Evolutionary conservation across 2,113 vertebrate genomes (phyloP).

Genomic region (Pedetes capensis): DNA sequence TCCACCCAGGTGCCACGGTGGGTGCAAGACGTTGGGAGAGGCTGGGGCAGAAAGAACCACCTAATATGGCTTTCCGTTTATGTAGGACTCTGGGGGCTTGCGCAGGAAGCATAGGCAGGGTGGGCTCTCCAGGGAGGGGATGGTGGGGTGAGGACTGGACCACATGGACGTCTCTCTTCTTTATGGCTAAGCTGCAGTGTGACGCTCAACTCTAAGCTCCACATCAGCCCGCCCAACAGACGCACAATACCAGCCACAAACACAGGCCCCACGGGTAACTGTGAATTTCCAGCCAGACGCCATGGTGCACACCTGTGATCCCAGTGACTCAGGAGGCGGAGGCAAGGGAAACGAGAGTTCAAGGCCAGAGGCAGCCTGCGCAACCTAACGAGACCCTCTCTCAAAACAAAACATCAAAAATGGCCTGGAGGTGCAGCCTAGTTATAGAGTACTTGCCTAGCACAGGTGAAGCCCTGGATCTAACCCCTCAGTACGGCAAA

Average conservation of each 20-base stretch:
- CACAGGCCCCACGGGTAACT: not conserved
- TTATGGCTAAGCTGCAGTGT: not conserved
- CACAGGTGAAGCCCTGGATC: too few species aligned
- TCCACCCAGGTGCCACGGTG: not conserved
- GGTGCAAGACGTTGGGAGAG: not conserved
- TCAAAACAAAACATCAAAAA: too few species aligned
- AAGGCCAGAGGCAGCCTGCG: too few species aligned
- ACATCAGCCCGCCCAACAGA: not conserved
- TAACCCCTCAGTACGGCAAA: too few species aligned
- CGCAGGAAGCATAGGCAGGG: not conserved
- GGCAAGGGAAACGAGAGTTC: too few species aligned
- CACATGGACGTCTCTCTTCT: not conserved
- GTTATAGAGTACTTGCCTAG: too few species aligned
- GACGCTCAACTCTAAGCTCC: not conserved
- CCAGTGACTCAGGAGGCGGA: too few species aligned
- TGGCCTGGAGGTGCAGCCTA: too few species aligned
- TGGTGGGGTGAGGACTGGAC: rapidly evolving
- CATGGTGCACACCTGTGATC: too few species aligned
- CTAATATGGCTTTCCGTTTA: not conserved
- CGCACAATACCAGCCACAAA: not conserved
- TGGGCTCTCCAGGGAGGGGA: not conserved
- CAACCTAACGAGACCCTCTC: too few species aligned
- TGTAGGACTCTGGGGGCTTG: not conserved
- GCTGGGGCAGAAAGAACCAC: too few species aligned
- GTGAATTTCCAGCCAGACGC: too few species aligned